Evolutionary conservation across 2,113 vertebrate species (phyloP), one percentile per base, ranked within the genome.

Genomic region (Eubucco bourcierii): DNA sequence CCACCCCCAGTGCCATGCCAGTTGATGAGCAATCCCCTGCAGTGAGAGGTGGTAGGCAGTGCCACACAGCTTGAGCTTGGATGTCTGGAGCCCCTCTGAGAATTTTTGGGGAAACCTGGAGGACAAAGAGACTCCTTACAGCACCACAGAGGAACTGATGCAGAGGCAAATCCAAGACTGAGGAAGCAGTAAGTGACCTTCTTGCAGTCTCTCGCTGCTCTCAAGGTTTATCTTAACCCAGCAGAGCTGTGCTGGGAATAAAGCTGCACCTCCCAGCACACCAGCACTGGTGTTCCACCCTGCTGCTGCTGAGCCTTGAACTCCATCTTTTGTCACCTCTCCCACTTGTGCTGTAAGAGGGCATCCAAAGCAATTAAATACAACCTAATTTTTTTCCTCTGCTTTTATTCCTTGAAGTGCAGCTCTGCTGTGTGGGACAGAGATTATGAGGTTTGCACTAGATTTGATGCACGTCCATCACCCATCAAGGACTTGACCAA

Each of bases 311-410:
- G 50, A 85, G 94, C 90, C 89, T 92, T 93, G 74, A 93, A 96
- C 76, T 68, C 87, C 24, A 44, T 68, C 63, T 88, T 89, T 95
- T 87, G 81, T 85, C 44, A 0, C 58, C 83, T 68, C 34, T 33
- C 9, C 1, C 78, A 16, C 82, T 74, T 84, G 47, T 78, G 85
- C 70, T n/a, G 67, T 60, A 21, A 73, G 74, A 61, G 33, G 8
- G 84, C 53, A 55, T 65, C 79, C 96, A 90, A 93, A 94, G 94
- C 89, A 96, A 95, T 91, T 90, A 95, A 91, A 90, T 76, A 73
- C 85, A n/a, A 65, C 84, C 90, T 82, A 80, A 80, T 95, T 94
- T 78, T 78, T 64, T 50, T 7, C 24, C 56, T 76, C 29, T 24
- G 33, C 88, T 93, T 94, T 68, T 31, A 23, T 83, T 83, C 94